Evolutionary conservation across 2,888 invertebrate species (phyloP).

Genomic region (Linnaemya tessellans): DNA sequence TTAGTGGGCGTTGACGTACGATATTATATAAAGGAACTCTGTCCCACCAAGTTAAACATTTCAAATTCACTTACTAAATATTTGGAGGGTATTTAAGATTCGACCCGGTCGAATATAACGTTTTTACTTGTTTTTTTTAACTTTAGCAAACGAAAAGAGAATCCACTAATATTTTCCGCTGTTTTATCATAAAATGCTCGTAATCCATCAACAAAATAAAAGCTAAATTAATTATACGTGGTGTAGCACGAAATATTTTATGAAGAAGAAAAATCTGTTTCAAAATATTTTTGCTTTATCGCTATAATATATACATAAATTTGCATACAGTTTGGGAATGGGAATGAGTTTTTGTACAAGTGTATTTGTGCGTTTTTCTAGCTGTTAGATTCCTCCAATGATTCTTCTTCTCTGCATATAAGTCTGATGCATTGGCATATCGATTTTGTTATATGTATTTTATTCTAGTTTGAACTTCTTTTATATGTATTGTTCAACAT

Average conservation of each 20-base stretch:
- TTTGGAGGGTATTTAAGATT: no score
- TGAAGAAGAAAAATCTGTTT: not conserved
- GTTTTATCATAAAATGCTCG: not conserved
- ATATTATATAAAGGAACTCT: no score
- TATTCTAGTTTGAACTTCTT: not conserved
- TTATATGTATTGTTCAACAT: no score
- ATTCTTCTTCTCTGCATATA: not conserved
- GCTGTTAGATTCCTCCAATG: no score
- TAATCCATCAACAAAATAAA: conserved; percentile 24
- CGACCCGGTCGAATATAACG: no score
- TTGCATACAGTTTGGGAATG: not conserved
- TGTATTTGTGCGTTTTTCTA: not conserved
- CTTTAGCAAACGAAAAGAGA: not conserved
- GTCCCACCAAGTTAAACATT: no score
- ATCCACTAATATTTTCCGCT: not conserved
- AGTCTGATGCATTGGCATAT: not conserved
- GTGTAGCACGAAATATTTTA: conserved; percentile 23
- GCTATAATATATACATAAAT: not conserved
- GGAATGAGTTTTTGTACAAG: not conserved
- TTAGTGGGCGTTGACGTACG: no score
- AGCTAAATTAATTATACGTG: conserved; percentile 42
- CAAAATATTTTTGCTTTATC: not conserved
- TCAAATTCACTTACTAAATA: no score
- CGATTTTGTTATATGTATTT: not conserved
- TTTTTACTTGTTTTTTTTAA: not conserved